These are phyloP conservation scores for Drosophila suboccidentalis DNA, from an alignment of 2,888 invertebrate genomes.

Conservation along the genomic window DNA sequence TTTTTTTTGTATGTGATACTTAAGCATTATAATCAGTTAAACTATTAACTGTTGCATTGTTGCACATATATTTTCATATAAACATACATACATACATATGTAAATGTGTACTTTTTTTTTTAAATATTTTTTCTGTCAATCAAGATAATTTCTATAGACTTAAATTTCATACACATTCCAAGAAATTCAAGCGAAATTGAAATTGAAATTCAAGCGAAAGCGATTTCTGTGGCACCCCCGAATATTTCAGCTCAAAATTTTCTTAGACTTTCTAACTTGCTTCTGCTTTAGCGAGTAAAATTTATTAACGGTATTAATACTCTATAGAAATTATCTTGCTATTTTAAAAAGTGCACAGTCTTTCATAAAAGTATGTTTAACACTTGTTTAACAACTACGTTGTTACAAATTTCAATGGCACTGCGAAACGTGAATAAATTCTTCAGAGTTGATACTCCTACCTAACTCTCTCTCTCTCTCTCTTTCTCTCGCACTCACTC, in stretches of 20 bases:
- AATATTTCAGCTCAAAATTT: not conserved
- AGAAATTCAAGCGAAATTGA: no score
- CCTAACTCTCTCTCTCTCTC: slow-evolving; percentile 2
- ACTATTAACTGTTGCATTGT: slow-evolving; percentile 24
- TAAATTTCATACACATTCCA: no score
- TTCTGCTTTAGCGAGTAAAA: not conserved
- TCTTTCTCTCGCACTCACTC: not conserved
- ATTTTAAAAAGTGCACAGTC: not conserved
- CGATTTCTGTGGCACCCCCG: no score
- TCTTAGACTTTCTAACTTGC: not conserved
- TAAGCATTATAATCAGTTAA: not conserved
- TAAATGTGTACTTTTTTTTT: not conserved
- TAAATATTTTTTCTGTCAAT: not conserved
- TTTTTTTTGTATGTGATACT: not conserved
- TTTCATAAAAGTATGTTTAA: not conserved
- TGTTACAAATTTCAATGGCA: slow-evolving; percentile 20
- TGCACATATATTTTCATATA: not conserved
- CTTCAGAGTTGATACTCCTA: slow-evolving; percentile 29
- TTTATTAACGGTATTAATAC: not conserved
- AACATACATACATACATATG: no score
- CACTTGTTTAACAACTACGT: slow-evolving; percentile 14
- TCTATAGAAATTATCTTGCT: not conserved
- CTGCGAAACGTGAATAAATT: slow-evolving; percentile 8
- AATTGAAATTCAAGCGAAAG: no score
- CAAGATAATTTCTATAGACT: no score